Conservation (phyloP, 2,797 vertebrate genomes). For the Perodicticus potto region DNA sequence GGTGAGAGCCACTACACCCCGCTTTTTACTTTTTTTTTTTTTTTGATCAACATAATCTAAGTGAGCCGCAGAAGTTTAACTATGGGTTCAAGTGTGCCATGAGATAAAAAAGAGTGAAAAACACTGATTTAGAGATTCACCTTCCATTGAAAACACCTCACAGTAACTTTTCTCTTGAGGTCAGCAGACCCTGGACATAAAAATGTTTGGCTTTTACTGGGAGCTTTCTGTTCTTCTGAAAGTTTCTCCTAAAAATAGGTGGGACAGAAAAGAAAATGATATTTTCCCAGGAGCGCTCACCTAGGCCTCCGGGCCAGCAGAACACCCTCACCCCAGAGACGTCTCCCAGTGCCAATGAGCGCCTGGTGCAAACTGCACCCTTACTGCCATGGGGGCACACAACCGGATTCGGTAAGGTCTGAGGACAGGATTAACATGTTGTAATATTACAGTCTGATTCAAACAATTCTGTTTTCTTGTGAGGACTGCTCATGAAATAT, state of each 20-base stretch:
- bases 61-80: no score
- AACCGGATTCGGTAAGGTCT: constrained; percentile 69
- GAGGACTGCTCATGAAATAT: constrained; percentile 43
- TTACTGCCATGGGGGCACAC: constrained; percentile 46
- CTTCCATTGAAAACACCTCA: not conserved
- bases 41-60: no score
- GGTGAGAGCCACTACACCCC: no score
- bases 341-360: constrained; percentile 67
- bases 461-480: constrained; percentile 70
- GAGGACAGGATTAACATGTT: constrained; percentile 66
- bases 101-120: no score
- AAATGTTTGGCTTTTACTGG: not conserved
- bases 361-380: constrained; percentile 56
- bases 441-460: constrained; percentile 55
- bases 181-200: fast-evolving
- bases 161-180: fast-evolving
- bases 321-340: constrained; percentile 68
- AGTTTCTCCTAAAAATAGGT: no score
- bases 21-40: no score
- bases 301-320: not conserved
- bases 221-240: not conserved
- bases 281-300: not conserved
- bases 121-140: no score
- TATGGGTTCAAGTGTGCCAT: no score
- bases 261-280: no score